Base-by-base conservation (phyloP, 2,797 vertebrate species). In the Potorous gilbertii region DNA sequence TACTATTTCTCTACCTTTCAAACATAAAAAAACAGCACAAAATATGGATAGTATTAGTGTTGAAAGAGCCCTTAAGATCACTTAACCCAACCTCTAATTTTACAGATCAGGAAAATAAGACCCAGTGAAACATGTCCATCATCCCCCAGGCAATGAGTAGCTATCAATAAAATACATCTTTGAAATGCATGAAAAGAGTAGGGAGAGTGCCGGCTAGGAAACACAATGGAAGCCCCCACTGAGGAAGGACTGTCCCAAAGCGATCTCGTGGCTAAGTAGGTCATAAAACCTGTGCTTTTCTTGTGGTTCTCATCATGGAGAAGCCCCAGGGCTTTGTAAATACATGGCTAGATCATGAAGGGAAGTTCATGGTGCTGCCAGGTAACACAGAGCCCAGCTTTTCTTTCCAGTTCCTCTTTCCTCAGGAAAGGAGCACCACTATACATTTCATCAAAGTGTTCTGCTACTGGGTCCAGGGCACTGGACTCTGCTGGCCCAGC, bases 81-180 rank as follows among this genome's bases (percentile, higher is more conserved):
- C 18, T 74, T 81, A 24, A 40, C 12, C 40, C 40, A 81, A 89
- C 0, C 1, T 29, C 24, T 54, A 74, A 92, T 57, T 96, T 97
- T 94, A 96, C 56, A 56, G 59, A 94, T 87, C 92, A 92, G 34
- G 55, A 93, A 92, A 91, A 96, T 55, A 40, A 94, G 57, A 92
- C 90, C 52, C 87, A 95, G 46, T 90, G 50, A 96, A 87, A 34
- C 29, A 55, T 93, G 90, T 62, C 93, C 50, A 95, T 96, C 27
- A 40, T 92, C 89, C 92, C 91, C 93, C 0, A 94, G 14, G 40
- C 90, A 93, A 54, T 90, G 95, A 95, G 34, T 90, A 55, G 28
- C n/a, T 90, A 55, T 93, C 34, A 95, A 90, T 24, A 91, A 93
- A 92, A 14, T 46, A 59, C 31, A 92, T n/a, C 93, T 59, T 90